phyloP scores from a whole-genome alignment of 2,888 invertebrate genomes.

The Ophonus ardosiacus region DNA sequence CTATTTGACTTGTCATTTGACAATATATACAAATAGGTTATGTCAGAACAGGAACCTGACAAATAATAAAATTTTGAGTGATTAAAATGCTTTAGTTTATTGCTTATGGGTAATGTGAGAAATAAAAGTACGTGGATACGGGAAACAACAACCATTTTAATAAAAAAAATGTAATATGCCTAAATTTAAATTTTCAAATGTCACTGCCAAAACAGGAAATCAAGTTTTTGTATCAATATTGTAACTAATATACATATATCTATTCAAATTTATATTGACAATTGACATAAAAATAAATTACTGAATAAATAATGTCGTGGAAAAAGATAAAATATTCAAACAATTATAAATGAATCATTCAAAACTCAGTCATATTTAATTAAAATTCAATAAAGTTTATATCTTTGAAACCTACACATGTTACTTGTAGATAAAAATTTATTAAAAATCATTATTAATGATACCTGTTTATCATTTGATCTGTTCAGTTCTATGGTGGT shows the following conservation, averaged over 20 bases:
- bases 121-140: no score
- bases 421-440: constrained; percentile 12
- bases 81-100: no score
- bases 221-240: no score
- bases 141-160: no score
- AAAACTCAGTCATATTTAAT: constrained; percentile 14
- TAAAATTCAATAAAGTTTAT: constrained; percentile 39
- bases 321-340: constrained; percentile 20
- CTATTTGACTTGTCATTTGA: no score
- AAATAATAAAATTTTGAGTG: no score
- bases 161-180: no score
- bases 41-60: no score
- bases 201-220: no score
- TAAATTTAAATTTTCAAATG: no score
- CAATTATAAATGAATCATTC: constrained; percentile 33
- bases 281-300: neutral
- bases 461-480: constrained; percentile 13
- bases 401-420: constrained; percentile 23
- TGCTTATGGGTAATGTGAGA: no score
- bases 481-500: constrained; percentile 31
- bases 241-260: neutral
- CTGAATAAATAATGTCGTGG: neutral
- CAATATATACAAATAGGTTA: no score
- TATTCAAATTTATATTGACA: neutral
- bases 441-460: constrained; percentile 42